Conservation (phyloP, 2,113 vertebrate species). For the Misgurnus mizolepis region DNA sequence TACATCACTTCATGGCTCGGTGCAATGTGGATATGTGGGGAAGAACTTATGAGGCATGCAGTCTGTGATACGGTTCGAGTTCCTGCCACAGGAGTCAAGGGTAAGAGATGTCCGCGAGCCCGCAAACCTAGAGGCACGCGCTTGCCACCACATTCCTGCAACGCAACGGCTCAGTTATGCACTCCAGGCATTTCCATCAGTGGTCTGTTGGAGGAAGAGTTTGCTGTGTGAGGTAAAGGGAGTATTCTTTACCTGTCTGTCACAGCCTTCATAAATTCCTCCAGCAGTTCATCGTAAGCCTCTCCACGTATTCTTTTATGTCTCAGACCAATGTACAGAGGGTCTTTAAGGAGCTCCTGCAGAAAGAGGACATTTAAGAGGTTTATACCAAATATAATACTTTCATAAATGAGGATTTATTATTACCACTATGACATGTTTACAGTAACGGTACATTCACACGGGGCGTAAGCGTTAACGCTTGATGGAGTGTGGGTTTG, state of each 20-base stretch:
- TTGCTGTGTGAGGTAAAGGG: constrained; percentile 15
- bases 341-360: constrained; percentile 89
- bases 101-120: constrained; percentile 31
- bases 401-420: neutral
- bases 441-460: no score
- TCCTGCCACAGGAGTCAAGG: constrained; percentile 36
- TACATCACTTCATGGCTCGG: constrained; percentile 36
- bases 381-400: no score
- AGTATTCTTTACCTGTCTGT: constrained; percentile 83
- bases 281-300: constrained; percentile 90
- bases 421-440: neutral
- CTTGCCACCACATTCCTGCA: constrained; percentile 45
- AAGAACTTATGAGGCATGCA: constrained; percentile 23
- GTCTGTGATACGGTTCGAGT: constrained; percentile 17
- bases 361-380: neutral
- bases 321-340: constrained; percentile 92
- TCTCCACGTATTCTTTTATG: constrained; percentile 89
- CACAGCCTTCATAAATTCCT: constrained; percentile 96
- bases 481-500: no score
- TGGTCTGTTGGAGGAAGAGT: constrained; percentile 42
- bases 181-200: constrained; percentile 39
- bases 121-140: constrained; percentile 23
- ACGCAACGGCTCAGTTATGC: constrained; percentile 48
- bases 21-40: constrained; percentile 18
- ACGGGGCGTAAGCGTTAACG: no score